Conservation (phyloP, 2,113 vertebrate genomes). For the Xenopus laevis region DNA sequence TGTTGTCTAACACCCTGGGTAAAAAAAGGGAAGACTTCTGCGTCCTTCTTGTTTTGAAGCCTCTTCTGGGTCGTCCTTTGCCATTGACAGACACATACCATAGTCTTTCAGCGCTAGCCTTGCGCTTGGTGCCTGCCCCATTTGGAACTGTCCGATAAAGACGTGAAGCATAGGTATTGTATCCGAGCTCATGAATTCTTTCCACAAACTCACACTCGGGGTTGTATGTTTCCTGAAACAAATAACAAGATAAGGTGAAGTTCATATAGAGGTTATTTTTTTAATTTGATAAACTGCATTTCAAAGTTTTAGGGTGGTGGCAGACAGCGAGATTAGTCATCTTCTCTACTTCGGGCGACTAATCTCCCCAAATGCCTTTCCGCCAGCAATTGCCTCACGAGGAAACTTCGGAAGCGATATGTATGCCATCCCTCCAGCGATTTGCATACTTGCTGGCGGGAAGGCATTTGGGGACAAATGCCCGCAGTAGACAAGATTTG, state of each 20-base stretch:
- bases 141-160: slow-evolving; percentile 75
- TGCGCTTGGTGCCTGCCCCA: slow-evolving; percentile 54
- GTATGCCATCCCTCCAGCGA: too few relatives aligned
- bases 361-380: too few relatives aligned
- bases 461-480: too few relatives aligned
- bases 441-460: too few relatives aligned
- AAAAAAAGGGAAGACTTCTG: slow-evolving; percentile 96
- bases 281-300: too few relatives aligned
- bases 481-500: too few relatives aligned
- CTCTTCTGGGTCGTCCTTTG: slow-evolving; percentile 89
- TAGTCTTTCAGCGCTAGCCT: slow-evolving; percentile 76
- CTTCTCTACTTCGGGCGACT: too few relatives aligned
- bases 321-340: too few relatives aligned
- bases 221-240: slow-evolving; percentile 79
- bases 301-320: too few relatives aligned
- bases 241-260: accelerated
- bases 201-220: slow-evolving; percentile 93
- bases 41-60: slow-evolving; percentile 88
- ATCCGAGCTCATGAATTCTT: slow-evolving; percentile 90
- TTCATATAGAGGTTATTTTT: not conserved
- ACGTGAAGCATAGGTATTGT: slow-evolving; percentile 90
- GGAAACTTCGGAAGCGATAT: too few relatives aligned
- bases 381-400: too few relatives aligned
- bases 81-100: slow-evolving; percentile 95
- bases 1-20: slow-evolving; percentile 86